A percentile compares a stretch with the other conserved stretches of the same genome.
phyloP scores from a whole-genome alignment of 1,140 invertebrate genomes.

The Ostrea edulis region DNA sequence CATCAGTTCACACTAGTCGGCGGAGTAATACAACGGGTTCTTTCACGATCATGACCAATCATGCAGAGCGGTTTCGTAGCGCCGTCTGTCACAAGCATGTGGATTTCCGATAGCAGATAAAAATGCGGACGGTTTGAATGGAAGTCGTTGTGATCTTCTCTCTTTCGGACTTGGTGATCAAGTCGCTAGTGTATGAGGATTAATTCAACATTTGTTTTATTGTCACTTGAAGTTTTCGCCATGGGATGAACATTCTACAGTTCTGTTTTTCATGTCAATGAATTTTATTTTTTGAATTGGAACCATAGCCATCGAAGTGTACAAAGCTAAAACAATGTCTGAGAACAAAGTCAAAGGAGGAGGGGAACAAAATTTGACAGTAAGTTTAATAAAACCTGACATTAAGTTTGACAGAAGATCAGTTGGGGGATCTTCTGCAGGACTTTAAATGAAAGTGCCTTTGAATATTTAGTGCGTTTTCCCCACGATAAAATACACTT shows the following conservation, averaged over 20 bases:
- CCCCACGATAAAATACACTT: too few species aligned
- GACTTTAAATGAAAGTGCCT: too few species aligned
- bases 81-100: constrained; percentile 13
- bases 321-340: constrained; percentile 6
- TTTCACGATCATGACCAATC: constrained; percentile 29
- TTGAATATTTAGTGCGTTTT: too few species aligned
- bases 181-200: not conserved
- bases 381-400: constrained; percentile 45
- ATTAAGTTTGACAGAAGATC: too few species aligned
- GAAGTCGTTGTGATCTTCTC: not conserved
- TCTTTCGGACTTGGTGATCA: not conserved
- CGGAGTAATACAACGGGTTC: constrained; percentile 23
- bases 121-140: constrained; percentile 19
- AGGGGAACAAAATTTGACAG: constrained; percentile 71
- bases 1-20: not conserved
- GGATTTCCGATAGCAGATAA: constrained; percentile 24
- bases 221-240: not conserved
- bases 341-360: constrained; percentile 66
- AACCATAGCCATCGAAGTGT: not conserved
- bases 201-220: not conserved
- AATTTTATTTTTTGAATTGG: constrained; percentile 30
- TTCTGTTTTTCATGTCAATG: not conserved
- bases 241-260: not conserved
- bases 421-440: too few species aligned
- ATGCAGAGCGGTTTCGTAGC: constrained; percentile 25